These are phyloP conservation scores for Rhinoraja longicauda DNA, from an alignment of 2,797 vertebrate species.

Conservation along the genomic window DNA sequence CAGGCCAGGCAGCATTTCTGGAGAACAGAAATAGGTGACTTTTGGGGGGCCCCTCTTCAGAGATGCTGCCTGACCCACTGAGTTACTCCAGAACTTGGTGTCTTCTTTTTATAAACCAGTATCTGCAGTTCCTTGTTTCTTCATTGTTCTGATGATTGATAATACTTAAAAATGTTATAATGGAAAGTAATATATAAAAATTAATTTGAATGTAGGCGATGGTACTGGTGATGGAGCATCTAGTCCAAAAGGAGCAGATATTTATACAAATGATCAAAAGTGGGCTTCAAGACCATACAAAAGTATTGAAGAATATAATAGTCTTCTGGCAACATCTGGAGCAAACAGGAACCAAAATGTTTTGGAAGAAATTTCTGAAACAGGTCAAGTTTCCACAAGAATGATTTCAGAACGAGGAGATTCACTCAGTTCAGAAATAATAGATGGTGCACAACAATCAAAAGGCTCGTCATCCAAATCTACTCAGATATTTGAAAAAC, in stretches of 20 bases:
- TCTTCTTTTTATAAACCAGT: no score
- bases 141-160: neutral
- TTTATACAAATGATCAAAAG: conserved; percentile 47
- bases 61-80: no score
- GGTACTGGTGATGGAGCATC: conserved; percentile 44
- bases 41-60: no score
- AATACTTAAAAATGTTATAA: conserved; percentile 13
- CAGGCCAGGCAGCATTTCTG: no score
- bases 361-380: conserved; percentile 46
- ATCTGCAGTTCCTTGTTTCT: no score
- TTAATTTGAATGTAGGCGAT: conserved; percentile 47
- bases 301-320: conserved; percentile 47
- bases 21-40: no score
- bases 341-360: conserved; percentile 42
- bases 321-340: conserved; percentile 42
- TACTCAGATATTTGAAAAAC: conserved; percentile 44
- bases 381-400: conserved; percentile 41
- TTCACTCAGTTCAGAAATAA: conserved; percentile 44
- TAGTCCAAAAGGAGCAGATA: conserved; percentile 44
- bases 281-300: conserved; percentile 45
- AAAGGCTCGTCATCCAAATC: conserved; percentile 42
- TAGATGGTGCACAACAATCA: conserved; percentile 43
- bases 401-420: conserved; percentile 41
- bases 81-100: no score
- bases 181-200: conserved; percentile 23